These are phyloP conservation scores for Campylorhamphus procurvoides DNA, from an alignment of 2,113 vertebrate genomes.

Conservation along the genomic window DNA sequence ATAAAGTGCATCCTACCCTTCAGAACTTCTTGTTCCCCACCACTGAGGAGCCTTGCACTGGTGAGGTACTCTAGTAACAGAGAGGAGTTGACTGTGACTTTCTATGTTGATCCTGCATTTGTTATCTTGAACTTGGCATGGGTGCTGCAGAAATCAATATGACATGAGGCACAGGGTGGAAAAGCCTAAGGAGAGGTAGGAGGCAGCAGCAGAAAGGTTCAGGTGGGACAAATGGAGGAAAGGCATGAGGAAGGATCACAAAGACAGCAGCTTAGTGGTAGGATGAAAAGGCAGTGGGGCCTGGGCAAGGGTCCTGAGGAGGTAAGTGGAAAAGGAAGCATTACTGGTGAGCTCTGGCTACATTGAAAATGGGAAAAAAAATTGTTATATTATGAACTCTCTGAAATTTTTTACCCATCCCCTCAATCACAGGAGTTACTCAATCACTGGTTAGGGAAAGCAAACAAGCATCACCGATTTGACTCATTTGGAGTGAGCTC, in stretches of 20 bases:
- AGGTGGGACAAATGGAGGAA: not conserved
- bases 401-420: not conserved
- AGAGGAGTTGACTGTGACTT: not conserved
- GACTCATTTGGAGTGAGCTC: not conserved
- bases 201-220: not conserved
- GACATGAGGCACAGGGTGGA: not conserved
- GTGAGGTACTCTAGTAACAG: not conserved
- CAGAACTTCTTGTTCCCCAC: not conserved
- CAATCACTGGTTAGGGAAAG: not conserved
- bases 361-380: not conserved
- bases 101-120: not conserved
- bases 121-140: fast-evolving
- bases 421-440: not conserved
- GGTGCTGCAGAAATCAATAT: not conserved
- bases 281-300: not conserved
- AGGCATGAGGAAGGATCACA: fast-evolving
- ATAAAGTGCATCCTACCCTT: not conserved
- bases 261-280: not conserved
- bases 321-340: not conserved
- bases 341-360: not conserved
- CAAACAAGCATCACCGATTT: not conserved
- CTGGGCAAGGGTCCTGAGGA: not conserved
- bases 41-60: not conserved
- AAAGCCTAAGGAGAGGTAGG: not conserved
- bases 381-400: not conserved